These are phyloP conservation scores for Dryas iulia DNA, from an alignment of 1,140 invertebrate species.

Conservation along the genomic window DNA sequence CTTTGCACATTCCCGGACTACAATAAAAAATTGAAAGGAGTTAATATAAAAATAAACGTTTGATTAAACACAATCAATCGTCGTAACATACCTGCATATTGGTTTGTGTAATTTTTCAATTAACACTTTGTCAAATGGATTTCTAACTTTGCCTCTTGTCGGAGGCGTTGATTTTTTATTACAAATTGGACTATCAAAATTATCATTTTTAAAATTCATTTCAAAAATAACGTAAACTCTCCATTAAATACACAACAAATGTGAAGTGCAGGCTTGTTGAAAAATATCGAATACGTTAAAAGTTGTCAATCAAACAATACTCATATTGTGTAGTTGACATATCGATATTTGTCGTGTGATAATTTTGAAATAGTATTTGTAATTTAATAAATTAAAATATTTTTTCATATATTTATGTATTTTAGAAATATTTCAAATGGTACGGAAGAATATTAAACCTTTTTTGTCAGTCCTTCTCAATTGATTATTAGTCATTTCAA, in stretches of 20 bases:
- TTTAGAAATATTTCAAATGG: no score
- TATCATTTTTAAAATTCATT: slow-evolving; percentile 67
- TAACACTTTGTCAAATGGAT: slow-evolving; percentile 76
- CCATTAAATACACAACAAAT: slow-evolving; percentile 4
- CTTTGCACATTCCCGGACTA: slow-evolving; percentile 79
- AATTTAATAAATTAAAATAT: no score
- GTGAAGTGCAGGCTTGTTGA: background rate
- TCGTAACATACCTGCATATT: slow-evolving; percentile 70
- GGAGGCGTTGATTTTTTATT: slow-evolving; percentile 69
- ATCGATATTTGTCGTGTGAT: background rate
- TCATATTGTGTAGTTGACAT: background rate
- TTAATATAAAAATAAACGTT: slow-evolving; percentile 15
- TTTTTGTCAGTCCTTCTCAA: no score
- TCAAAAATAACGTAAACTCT: slow-evolving; percentile 49
- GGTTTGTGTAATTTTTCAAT: slow-evolving; percentile 73
- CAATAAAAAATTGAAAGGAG: slow-evolving; percentile 17
- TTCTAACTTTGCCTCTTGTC: slow-evolving; percentile 65
- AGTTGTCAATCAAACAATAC: no score
- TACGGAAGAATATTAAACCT: no score
- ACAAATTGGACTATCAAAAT: slow-evolving; percentile 49
- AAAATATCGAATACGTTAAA: no score
- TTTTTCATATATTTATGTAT: no score
- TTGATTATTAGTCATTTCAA: no score
- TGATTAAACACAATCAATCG: slow-evolving; percentile 1
- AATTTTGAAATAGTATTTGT: no score